Base-by-base conservation (phyloP, 2,888 invertebrate species). In the Ophraella communa region DNA sequence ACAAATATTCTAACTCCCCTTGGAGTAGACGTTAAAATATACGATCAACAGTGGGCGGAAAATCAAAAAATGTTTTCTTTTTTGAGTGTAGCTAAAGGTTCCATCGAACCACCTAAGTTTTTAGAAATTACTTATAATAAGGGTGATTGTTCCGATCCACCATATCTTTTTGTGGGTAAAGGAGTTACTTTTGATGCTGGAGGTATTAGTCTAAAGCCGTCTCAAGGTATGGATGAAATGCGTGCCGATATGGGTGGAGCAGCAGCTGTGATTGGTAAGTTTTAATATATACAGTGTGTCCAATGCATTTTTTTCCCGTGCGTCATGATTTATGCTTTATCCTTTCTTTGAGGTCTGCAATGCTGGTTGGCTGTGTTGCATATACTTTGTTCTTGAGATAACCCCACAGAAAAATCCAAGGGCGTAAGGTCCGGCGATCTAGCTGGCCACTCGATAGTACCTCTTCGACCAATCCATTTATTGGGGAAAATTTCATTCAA, bases 241-340 rank as follows among this genome's bases (percentile, higher is more conserved):
- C 81, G 89, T 60, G 89, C 85, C 1, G 91, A 91, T 77, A 91
- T 91, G 91, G 87, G 87, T 3, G 91, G 91, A 3, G 91, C 89
- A 10, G 90, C 91, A 14, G 86, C 86, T 76, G 87, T 89, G 8
- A 83, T 71, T 39, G 65, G 64, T 64, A 42, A 59, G 20, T 27
- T 17, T 17, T 17, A 30, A 23, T 11, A 11, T 44, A n/a, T 18
- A n/a, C n/a, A n/a, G n/a, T n/a, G n/a, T n/a, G n/a, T n/a, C n/a
- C n/a, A n/a, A n/a, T n/a, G n/a, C n/a, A n/a, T n/a, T n/a, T n/a
- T n/a, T n/a, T n/a, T n/a, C n/a, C n/a, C n/a, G n/a, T n/a, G n/a
- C n/a, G n/a, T n/a, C n/a, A n/a, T n/a, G n/a, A n/a, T n/a, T n/a
- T n/a, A n/a, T n/a, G n/a, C n/a, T n/a, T n/a, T n/a, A n/a, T n/a